phyloP scores from a whole-genome alignment of 2,797 vertebrate species.

The Cichlasoma orientale region DNA sequence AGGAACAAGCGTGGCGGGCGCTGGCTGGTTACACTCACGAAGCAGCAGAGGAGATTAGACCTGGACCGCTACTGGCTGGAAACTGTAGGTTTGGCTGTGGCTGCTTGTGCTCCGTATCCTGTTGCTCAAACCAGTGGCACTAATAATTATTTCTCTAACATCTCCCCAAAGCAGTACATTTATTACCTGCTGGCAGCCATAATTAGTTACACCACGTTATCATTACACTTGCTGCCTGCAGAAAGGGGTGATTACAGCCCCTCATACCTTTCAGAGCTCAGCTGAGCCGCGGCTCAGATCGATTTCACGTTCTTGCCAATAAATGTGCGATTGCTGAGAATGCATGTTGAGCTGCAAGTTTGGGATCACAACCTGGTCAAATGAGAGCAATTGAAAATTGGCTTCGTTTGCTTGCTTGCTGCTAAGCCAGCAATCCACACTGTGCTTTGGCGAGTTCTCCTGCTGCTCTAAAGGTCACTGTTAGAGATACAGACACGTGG shows the following conservation, averaged over 20 bases:
- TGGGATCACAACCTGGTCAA: constrained; percentile 1
- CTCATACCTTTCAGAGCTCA: neutral
- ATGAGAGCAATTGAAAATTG: constrained; percentile 6
- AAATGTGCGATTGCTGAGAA: neutral
- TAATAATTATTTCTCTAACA: constrained; percentile 13
- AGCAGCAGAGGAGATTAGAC: constrained; percentile 95
- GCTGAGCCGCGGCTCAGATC: neutral
- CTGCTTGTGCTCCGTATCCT: neutral
- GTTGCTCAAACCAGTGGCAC: constrained; percentile 5
- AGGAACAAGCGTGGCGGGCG: constrained; percentile 96
- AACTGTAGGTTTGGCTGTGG: constrained; percentile 82
- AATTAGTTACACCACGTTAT: constrained; percentile 13
- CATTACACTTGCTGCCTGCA: constrained; percentile 1
- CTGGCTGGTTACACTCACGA: constrained; percentile 96
- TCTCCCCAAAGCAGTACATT: neutral
- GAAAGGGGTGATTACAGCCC: constrained; percentile 13
- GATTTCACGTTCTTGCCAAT: neutral
- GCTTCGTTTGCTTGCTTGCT: neutral
- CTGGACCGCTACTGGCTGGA: constrained; percentile 99
- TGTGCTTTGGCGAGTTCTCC: neutral
- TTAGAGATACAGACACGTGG: constrained; percentile 21
- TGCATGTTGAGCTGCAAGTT: neutral
- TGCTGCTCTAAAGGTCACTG: constrained; percentile 42
- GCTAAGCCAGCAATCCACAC: neutral
- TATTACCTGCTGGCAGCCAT: constrained; percentile 17